phyloP scores from a whole-genome alignment of 2,113 vertebrate species.

The Guaruba guarouba region DNA sequence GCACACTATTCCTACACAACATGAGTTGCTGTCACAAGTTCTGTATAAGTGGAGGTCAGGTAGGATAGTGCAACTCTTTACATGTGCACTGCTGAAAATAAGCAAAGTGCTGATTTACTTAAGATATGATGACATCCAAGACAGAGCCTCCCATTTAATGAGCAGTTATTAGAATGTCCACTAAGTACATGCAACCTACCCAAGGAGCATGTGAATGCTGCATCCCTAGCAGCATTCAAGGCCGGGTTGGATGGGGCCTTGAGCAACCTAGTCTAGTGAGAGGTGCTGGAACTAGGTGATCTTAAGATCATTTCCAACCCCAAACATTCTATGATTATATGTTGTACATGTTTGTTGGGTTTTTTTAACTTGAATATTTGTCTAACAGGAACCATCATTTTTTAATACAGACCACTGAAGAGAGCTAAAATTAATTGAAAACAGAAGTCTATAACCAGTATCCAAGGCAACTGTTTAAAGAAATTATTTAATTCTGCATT shows the following conservation, averaged over 20 bases:
- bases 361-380: neutral
- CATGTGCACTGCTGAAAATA: neutral
- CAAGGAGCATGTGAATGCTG: neutral
- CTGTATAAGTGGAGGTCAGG: neutral
- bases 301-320: neutral
- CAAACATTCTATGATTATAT: neutral
- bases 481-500: neutral
- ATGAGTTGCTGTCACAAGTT: neutral
- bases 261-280: neutral
- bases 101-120: neutral
- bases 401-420: neutral
- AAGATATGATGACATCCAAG: neutral
- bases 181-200: neutral
- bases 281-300: neutral
- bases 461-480: neutral
- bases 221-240: neutral
- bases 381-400: neutral
- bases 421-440: neutral
- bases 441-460: neutral
- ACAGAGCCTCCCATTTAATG: neutral
- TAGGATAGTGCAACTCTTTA: neutral
- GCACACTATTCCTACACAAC: neutral
- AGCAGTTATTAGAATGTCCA: neutral
- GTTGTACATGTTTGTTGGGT: accelerated
- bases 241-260: neutral